Evolutionary conservation across 2,888 invertebrate genomes (phyloP), one percentile per base, ranked within the genome.

Genomic region (Hyppa rectilinea): DNA sequence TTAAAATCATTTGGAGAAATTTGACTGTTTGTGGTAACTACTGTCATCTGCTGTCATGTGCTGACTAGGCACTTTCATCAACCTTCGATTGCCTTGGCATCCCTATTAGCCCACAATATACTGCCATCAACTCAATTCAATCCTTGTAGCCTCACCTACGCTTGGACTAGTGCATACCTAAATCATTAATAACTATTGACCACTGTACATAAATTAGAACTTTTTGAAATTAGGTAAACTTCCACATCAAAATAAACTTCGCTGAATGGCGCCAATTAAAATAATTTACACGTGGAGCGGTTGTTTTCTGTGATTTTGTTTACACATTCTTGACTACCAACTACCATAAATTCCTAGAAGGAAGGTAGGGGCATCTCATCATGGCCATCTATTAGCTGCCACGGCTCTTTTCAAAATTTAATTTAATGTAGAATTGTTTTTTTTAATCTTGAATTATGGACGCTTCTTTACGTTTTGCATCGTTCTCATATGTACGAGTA

Each of bases 181-280:
- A 47, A 43, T 14, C 5, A n/a, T 7, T 40, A 7, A 4, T 12
- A 6, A 26, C 12, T 26, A 5, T 61, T 14, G 0, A 12, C 49
- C 40, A 40, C 20, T 14, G 20, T 50, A 56, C 17, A 5, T 47
- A 36, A 12, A 14, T 49, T 6, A 9, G 0, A 31, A 40, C 5
- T 23, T n/a, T n/a, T 26, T 45, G 52, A 23, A 55, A 60, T 78
- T 78, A 71, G n/a, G n/a, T 12, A 49, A 71, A 74, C 29, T 71
- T 73, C 40, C 17, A 40, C 17, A 20, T 20, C 12, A 70, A 58
- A 40, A 9, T 40, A 4, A 73, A 73, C 20, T 79, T 74, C 38
- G 10, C 10, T 45, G 4, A 20, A 56, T 50, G 29, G 31, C 23
- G 9, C 45, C 23, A 72, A 79, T 79, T 73, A 79, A 79, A 74